Evolutionary conservation across 53 echinoderm and acorn worm genomes (phyloP), one percentile per base, ranked within the genome.

Genomic region (Pentamera pediparva): DNA sequence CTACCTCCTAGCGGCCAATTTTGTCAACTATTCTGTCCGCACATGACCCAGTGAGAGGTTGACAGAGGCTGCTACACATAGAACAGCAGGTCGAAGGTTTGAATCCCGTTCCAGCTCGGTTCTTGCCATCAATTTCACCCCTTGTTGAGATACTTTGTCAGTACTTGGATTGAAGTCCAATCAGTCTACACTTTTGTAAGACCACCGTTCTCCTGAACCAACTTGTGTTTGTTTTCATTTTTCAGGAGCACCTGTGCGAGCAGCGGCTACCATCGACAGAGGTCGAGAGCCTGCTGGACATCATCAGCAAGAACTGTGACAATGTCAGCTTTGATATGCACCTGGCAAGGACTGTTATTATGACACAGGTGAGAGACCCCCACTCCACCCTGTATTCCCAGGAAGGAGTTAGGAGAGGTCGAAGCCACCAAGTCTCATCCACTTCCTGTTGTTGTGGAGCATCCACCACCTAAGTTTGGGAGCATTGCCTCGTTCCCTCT

Each of bases 201-300:
- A n/a, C n/a, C n/a, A n/a, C n/a, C n/a, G n/a, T 41, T 41, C 15
- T 41, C 15, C 15, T 15, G 43, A 41, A 10, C 15, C 43, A 41
- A 8, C 43, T 10, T 41, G 9, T 41, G 15, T 41, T 4, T 30
- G 9, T 61, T 64, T 64, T 8, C 6, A 27, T 28, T 67, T 47
- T 28, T 19, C 37, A 95, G 96, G 96, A 95, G n/a, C 87, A 86
- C 37, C 80, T 95, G 20, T 91, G 91, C 60, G 90, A 95, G 59
- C 96, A 95, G 81, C 75, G 96, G 65, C 47, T 95, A 11, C 90
- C 96, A 35, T 77, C 65, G 38, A 82, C 85, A 15, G 90, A 90
- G 65, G 91, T 76, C 3, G 85, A 88, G 56, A 85, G 87, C 39
- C 69, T 95, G 7, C 69, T 95, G 6, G 85, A 88, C 53, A 90